Conservation (phyloP, 1,140 invertebrate species). For the Ips nitidus region DNA sequence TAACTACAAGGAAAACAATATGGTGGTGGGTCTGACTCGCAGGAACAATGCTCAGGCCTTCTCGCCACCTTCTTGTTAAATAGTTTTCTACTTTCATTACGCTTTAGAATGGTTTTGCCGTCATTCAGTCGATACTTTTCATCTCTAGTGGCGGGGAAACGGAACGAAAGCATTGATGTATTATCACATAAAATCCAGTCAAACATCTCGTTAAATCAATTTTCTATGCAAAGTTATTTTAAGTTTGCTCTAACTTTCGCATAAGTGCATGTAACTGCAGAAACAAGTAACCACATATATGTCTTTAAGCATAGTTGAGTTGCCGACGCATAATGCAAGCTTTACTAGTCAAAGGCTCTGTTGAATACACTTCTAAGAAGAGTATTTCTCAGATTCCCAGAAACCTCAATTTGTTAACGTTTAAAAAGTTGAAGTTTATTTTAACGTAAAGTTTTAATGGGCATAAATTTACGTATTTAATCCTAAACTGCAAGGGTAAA, state of each 20-base stretch:
- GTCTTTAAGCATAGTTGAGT: slow-evolving; percentile 31
- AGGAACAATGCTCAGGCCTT: slow-evolving; percentile 29
- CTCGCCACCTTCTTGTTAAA: slow-evolving; percentile 33
- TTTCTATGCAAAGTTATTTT: slow-evolving; percentile 20
- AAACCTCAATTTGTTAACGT: too few relatives aligned
- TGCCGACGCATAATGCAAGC: slow-evolving; percentile 26
- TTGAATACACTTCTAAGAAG: not conserved
- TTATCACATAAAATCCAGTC: not conserved
- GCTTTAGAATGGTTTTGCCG: slow-evolving; percentile 20
- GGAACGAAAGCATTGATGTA: too few relatives aligned
- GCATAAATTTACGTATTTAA: too few relatives aligned
- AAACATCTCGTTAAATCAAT: slow-evolving; percentile 12
- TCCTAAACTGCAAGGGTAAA: too few relatives aligned
- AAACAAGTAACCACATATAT: slow-evolving; percentile 31
- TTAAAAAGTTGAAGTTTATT: too few relatives aligned
- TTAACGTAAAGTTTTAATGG: too few relatives aligned
- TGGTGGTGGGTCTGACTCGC: slow-evolving; percentile 22
- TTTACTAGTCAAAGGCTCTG: slow-evolving; percentile 24
- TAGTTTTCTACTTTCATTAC: slow-evolving; percentile 35
- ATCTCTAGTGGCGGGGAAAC: too few relatives aligned
- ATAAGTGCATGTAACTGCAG: slow-evolving; percentile 32
- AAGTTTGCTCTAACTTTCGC: slow-evolving; percentile 13
- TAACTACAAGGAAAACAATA: slow-evolving; percentile 26
- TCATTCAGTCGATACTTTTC: not conserved
- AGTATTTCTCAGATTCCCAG: too few relatives aligned